These are phyloP conservation scores for Cryptoprocta ferox DNA, from an alignment of 2,797 vertebrate genomes.

Conservation along the genomic window DNA sequence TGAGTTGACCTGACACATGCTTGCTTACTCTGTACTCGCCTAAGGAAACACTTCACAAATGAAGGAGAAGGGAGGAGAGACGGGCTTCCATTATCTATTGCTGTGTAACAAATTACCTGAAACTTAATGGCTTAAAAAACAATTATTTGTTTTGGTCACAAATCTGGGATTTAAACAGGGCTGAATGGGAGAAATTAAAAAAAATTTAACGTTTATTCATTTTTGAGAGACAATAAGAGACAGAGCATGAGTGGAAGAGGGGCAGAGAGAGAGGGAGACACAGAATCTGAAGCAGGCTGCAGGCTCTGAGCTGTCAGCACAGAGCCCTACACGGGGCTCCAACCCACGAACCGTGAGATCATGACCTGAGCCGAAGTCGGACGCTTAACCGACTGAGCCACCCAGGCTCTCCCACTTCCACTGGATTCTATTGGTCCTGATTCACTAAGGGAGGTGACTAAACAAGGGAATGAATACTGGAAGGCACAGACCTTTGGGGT, in stretches of 20 bases:
- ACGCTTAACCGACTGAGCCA: no score
- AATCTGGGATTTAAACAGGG: constrained; percentile 26
- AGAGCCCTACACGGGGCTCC: no score
- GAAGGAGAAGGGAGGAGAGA: background rate
- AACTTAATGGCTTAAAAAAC: constrained; percentile 8
- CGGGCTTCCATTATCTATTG: background rate
- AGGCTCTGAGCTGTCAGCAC: no score
- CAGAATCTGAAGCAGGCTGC: no score
- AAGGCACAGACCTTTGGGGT: background rate
- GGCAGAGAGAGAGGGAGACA: no score
- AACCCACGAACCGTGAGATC: no score
- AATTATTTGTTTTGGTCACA: background rate
- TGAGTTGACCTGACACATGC: background rate
- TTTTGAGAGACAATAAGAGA: no score
- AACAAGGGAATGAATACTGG: background rate
- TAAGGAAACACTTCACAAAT: constrained; percentile 34
- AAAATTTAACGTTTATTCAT: no score
- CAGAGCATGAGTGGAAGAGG: no score
- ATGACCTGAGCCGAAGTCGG: no score
- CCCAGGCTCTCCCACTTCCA: background rate
- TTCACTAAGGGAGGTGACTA: background rate
- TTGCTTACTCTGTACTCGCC: background rate
- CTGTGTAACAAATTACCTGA: background rate
- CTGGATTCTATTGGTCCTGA: background rate
- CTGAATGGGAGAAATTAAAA: no score